These are phyloP conservation scores for Azemiops feae DNA, from an alignment of 2,113 vertebrate species.

Conservation along the genomic window DNA sequence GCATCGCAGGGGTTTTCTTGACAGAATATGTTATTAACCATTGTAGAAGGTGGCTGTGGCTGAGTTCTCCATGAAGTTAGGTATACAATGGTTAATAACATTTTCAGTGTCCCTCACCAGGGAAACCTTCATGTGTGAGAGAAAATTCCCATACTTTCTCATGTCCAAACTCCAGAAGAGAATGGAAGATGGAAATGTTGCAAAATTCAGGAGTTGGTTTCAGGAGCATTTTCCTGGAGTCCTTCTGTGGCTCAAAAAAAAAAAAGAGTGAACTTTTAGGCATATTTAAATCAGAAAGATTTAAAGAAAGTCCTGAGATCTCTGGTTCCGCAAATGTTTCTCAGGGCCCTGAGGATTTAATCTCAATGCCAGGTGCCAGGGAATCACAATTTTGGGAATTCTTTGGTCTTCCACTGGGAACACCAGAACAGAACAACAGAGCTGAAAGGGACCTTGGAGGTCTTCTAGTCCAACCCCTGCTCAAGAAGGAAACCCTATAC, in stretches of 20 bases:
- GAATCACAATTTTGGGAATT: background rate
- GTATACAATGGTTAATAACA: background rate
- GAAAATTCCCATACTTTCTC: background rate
- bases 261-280: background rate
- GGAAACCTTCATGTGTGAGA: background rate
- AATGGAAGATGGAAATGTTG: background rate
- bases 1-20: background rate
- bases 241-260: background rate
- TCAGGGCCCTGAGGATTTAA: background rate
- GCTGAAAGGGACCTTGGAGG: too few species aligned
- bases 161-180: background rate
- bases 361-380: background rate
- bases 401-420: background rate
- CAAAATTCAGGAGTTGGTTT: background rate
- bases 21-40: background rate
- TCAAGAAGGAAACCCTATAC: too few species aligned
- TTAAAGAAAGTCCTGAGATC: background rate
- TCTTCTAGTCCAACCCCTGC: too few species aligned
- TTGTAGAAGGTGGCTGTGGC: background rate
- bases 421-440: too few species aligned
- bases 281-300: background rate
- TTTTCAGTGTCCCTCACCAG: background rate
- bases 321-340: background rate
- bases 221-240: too few species aligned
- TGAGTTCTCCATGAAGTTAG: background rate